Percentiles rank a stretch among this genome's conserved stretches.
These are phyloP conservation scores for Mastigias papua DNA, from an alignment of 30 jellyfish, hydroid and myxozoan species.

Conservation along the genomic window DNA sequence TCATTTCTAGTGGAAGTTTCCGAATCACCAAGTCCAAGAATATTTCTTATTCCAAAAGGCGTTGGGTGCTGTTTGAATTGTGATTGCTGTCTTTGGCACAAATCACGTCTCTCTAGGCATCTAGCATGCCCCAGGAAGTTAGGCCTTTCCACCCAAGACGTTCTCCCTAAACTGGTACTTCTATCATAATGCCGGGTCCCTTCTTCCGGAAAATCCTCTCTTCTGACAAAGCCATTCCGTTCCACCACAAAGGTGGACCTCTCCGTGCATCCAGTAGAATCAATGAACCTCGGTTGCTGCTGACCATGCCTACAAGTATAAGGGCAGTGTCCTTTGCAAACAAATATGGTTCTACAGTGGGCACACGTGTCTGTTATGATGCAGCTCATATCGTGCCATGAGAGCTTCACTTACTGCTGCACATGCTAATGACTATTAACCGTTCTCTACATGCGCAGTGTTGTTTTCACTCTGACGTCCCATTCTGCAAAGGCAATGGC, in stretches of 20 bases:
- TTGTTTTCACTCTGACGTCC: neutral
- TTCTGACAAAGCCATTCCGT: neutral
- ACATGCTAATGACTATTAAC: neutral
- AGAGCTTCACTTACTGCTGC: neutral
- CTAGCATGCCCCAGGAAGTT: neutral
- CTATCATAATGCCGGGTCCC: neutral
- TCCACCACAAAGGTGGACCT: neutral
- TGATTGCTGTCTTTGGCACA: slow-evolving; percentile 7
- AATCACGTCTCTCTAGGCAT: neutral
- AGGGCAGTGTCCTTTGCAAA: slow-evolving; percentile 13
- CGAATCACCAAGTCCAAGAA: slow-evolving; percentile 46
- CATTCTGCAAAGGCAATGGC: slow-evolving; percentile 21
- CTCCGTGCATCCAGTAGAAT: neutral
- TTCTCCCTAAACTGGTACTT: neutral
- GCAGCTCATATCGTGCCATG: neutral
- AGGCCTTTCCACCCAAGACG: neutral
- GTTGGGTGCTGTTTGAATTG: slow-evolving; percentile 27
- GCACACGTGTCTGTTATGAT: slow-evolving; percentile 14
- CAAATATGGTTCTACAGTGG: slow-evolving; percentile 24
- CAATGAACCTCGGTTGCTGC: neutral
- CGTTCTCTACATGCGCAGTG: neutral
- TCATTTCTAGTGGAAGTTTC: slow-evolving; percentile 20
- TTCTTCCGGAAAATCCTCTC: neutral
- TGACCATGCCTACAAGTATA: neutral
- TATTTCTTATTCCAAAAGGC: slow-evolving; percentile 51